Evolutionary conservation across 2,888 invertebrate genomes (phyloP).

Genomic region (Spialia ferax): DNA sequence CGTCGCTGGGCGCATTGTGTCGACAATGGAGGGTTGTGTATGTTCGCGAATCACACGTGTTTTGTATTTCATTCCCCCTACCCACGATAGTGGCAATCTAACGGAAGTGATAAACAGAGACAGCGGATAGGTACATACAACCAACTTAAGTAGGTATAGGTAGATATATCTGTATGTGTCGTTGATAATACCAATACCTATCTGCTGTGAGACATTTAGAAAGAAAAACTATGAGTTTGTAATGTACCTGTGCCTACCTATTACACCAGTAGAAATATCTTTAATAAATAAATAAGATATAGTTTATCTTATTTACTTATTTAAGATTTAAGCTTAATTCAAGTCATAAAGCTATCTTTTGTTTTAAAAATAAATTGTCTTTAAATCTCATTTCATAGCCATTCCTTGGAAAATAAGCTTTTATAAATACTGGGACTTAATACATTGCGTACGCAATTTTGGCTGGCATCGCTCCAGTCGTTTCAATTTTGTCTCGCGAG

Average conservation of each 20-base stretch:
- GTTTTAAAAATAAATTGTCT: background rate
- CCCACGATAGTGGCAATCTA: constrained; percentile 59
- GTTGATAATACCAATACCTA: too few species aligned
- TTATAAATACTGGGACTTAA: constrained; percentile 32
- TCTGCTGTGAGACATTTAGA: too few species aligned
- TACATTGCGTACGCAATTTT: constrained; percentile 60
- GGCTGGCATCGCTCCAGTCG: constrained; percentile 80
- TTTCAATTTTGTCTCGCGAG: constrained; percentile 82
- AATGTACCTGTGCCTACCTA: too few species aligned
- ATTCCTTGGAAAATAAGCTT: constrained; percentile 26
- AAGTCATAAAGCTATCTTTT: background rate
- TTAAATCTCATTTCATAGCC: constrained; percentile 13
- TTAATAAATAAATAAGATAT: too few species aligned
- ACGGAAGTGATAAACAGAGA: constrained; percentile 64
- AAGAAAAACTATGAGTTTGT: too few species aligned
- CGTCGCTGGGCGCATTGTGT: constrained; percentile 17
- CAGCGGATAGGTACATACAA: constrained; percentile 46
- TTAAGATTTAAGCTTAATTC: background rate
- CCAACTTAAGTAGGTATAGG: background rate
- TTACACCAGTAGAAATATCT: too few species aligned
- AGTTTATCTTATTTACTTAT: too few species aligned
- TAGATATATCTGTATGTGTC: constrained; percentile 3
- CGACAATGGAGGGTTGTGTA: constrained; percentile 15
- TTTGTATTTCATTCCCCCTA: constrained; percentile 54
- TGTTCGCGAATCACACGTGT: constrained; percentile 41